A percentile compares a stretch with the other conserved stretches of the same genome.
Conservation (phyloP, 2,113 vertebrate genomes). For the Semicossyphus pulcher region DNA sequence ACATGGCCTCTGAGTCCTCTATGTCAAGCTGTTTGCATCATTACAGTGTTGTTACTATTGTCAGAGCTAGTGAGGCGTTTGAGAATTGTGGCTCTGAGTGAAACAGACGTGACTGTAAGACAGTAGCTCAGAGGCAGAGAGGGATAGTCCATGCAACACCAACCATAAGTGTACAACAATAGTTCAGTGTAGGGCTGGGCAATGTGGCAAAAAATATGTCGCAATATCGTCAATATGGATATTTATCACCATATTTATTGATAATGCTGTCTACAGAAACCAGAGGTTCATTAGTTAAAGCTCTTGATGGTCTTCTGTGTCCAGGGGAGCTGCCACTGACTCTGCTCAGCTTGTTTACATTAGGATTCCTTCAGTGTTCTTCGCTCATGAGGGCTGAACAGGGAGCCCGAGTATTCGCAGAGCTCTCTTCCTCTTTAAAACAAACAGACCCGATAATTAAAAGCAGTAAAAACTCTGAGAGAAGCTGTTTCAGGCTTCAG, state of each 20-base stretch:
- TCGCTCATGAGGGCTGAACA: neutral
- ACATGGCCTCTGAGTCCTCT: slow-evolving; percentile 18
- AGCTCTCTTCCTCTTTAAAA: neutral
- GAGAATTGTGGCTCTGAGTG: slow-evolving; percentile 16
- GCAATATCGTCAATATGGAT: too few relatives aligned
- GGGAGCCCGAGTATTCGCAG: neutral
- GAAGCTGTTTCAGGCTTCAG: neutral
- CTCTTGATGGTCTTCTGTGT: neutral
- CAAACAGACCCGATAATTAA: neutral
- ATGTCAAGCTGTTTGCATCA: slow-evolving; percentile 40
- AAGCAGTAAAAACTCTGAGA: neutral
- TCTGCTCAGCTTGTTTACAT: neutral
- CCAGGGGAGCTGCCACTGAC: neutral
- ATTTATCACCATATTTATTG: too few relatives aligned
- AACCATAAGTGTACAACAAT: too few relatives aligned
- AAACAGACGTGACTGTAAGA: slow-evolving; percentile 6
- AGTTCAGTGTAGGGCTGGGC: too few relatives aligned
- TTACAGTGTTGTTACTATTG: neutral
- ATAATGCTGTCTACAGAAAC: too few relatives aligned
- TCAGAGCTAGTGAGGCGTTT: neutral
- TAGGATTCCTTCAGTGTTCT: neutral
- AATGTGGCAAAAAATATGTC: too few relatives aligned
- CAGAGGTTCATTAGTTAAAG: neutral
- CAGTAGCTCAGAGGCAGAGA: slow-evolving; percentile 3
- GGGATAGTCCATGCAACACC: neutral